A percentile compares a stretch with the other conserved stretches of the same genome.
These are phyloP conservation scores for Cathartes aura DNA, from an alignment of 2,113 vertebrate genomes.

Conservation along the genomic window DNA sequence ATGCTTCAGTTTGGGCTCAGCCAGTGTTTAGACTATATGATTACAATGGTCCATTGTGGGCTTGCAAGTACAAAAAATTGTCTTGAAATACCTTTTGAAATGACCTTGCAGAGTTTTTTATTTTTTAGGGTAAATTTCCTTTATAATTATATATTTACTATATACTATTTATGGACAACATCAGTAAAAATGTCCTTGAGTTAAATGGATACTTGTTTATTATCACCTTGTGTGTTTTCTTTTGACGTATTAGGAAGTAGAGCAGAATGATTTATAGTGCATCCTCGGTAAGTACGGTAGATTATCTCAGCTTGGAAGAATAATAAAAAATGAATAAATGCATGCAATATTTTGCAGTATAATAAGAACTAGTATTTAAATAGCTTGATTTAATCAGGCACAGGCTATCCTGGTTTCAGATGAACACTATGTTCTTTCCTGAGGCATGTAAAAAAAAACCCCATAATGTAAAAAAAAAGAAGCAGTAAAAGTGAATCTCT, in stretches of 20 bases:
- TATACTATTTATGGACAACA: not conserved
- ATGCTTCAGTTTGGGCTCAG: not conserved
- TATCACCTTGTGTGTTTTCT: not conserved
- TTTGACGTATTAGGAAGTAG: not conserved
- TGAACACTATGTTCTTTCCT: not conserved
- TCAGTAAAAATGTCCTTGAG: not conserved
- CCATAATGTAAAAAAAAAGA: not conserved
- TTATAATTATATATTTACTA: not conserved
- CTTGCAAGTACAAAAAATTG: not conserved
- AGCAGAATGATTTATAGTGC: not conserved
- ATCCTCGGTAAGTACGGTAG: not conserved
- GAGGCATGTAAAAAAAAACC: not conserved
- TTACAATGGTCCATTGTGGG: rapidly evolving
- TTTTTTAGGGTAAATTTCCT: not conserved
- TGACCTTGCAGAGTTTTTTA: not conserved
- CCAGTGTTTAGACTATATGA: not conserved
- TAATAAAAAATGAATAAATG: conserved; percentile 14
- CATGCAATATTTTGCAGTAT: not conserved
- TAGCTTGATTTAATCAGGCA: not conserved
- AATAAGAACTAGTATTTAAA: conserved; percentile 22
- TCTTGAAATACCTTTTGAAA: not conserved
- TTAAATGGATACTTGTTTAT: not conserved
- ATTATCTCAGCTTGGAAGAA: not conserved
- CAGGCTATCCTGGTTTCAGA: not conserved
- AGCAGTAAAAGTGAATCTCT: not conserved